Conservation (phyloP, 2,113 vertebrate genomes). For the Coptodon rendalli region DNA sequence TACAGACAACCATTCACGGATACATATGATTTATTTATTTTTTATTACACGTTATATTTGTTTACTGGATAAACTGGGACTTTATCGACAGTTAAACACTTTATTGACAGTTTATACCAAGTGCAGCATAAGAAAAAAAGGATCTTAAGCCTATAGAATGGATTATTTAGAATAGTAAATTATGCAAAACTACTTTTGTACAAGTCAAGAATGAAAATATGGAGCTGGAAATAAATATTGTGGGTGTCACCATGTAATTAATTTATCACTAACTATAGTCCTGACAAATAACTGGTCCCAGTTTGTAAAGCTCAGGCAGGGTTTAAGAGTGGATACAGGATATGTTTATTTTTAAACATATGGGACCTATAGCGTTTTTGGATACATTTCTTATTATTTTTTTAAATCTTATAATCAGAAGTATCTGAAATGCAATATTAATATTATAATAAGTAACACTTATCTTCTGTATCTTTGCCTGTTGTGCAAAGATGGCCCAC, state of each 20-base stretch:
- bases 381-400: accelerated
- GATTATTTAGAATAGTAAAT: neutral
- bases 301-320: neutral
- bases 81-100: neutral
- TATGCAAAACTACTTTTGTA: neutral
- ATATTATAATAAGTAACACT: neutral
- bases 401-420: neutral
- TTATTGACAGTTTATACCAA: neutral
- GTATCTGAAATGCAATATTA: neutral
- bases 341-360: neutral
- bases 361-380: neutral
- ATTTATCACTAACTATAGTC: neutral
- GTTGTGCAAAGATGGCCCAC: slow-evolving; percentile 83
- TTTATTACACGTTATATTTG: neutral
- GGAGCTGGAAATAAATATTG: neutral
- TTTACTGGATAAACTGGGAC: neutral
- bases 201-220: neutral
- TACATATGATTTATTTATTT: neutral
- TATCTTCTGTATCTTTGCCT: neutral
- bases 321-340: neutral
- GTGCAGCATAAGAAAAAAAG: neutral
- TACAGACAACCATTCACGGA: neutral
- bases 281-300: neutral
- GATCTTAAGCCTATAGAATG: neutral
- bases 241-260: neutral